Percentiles rank a stretch among this genome's conserved stretches.
Evolutionary conservation across 2,797 vertebrate genomes (phyloP).

Genomic region (Pseudochirops corinnae): DNA sequence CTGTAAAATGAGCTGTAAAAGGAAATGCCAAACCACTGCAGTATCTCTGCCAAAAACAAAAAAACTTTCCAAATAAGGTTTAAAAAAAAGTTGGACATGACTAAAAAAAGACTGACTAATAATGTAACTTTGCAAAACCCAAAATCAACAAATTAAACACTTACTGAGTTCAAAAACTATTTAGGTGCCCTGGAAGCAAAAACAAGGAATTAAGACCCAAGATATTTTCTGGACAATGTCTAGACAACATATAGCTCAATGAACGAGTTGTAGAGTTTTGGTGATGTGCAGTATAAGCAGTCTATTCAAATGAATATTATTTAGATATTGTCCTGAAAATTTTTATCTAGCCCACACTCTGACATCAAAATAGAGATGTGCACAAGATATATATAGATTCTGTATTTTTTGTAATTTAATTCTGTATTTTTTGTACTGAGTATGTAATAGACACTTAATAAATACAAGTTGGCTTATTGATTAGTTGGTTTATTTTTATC

Average conservation of each 20-base stretch:
- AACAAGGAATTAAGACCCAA: no score
- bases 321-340: not conserved
- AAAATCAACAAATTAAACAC: not conserved
- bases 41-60: no score
- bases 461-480: not conserved
- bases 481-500: not conserved
- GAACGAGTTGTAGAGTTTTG: not conserved
- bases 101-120: no score
- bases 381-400: not conserved
- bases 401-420: not conserved
- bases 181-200: not conserved
- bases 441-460: not conserved
- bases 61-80: no score
- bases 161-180: not conserved
- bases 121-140: not conserved
- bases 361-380: not conserved
- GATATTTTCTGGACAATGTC: not conserved
- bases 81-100: no score
- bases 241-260: not conserved
- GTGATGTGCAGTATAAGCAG: not conserved
- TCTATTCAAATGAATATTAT: not conserved
- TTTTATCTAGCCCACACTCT: not conserved
- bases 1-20: no score
- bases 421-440: not conserved
- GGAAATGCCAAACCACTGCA: no score